These are phyloP conservation scores for Furnarius figulus DNA, from an alignment of 2,113 vertebrate species.

Conservation along the genomic window DNA sequence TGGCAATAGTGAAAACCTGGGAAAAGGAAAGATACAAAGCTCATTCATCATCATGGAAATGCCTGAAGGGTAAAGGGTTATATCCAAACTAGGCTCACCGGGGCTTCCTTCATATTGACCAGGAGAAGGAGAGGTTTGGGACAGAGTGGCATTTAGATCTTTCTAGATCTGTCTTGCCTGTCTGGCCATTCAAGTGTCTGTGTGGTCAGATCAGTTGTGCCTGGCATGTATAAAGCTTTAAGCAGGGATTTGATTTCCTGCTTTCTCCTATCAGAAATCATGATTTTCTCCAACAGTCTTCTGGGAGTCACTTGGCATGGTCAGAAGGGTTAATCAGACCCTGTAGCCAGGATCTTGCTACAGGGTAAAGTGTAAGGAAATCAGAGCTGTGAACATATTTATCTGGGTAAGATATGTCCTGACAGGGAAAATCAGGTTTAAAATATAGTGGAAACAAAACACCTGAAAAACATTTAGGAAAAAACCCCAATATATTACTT, in stretches of 20 bases:
- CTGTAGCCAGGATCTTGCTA: not conserved
- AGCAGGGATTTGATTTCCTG: not conserved
- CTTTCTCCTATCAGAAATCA: not conserved
- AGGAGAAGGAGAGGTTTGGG: not conserved
- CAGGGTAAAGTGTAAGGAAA: not conserved
- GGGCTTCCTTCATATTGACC: not conserved
- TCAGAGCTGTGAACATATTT: not conserved
- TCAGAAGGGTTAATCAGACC: not conserved
- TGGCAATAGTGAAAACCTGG: not conserved
- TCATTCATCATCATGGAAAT: accelerated
- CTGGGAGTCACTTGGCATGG: not conserved
- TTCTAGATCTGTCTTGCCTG: not conserved
- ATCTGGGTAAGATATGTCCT: not conserved
- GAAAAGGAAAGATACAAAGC: not conserved
- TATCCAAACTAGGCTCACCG: not conserved
- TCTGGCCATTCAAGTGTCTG: not conserved
- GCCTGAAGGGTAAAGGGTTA: not conserved
- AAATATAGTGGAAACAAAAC: conserved; percentile 17
- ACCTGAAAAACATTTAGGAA: not conserved
- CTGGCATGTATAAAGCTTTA: not conserved
- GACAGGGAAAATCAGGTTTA: not conserved
- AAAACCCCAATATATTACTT: not conserved
- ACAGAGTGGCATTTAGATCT: not conserved
- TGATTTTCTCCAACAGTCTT: not conserved
- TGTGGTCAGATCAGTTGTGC: not conserved